Base-by-base conservation (phyloP, 2,888 invertebrate species). In the Lasius fuliginosus region DNA sequence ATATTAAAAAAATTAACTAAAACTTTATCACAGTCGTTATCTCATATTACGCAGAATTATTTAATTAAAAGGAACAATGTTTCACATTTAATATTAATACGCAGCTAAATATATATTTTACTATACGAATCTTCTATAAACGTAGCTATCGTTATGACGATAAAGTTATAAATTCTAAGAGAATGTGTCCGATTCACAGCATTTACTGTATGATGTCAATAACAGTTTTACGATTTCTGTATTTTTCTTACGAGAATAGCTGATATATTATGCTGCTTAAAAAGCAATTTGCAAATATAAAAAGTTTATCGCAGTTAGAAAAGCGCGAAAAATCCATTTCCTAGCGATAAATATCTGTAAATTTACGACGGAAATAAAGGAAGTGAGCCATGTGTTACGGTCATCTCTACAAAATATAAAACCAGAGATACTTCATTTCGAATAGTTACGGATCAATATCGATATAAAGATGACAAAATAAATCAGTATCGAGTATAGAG, bases 401-500 rank as follows among this genome's bases (percentile, higher is more conserved):
- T 42, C 23, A 33, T 65, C 53, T 53, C 67, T 77, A 33, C 42
- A 60, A 79, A 79, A 62, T 36, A 46, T 60, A 71, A 46, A 71
- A 49, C 18, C 46, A 27, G 46, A 79, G 46, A 79, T 60, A 58
- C 6, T 4, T 49, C 33, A 60, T 79, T 46, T 79, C 46, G 8
- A 79, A 79, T 15, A 40, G 68, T 73, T 60, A 79, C 60, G 46
- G 46, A 71, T 79, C 73, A 60, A 46, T 60, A 60, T 36, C 27
- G 33, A 79, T n/a, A n/a, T 0, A 27, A 46, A 73, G 18, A 62
- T 73, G 71, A 60, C 46, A 46, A 23, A 60, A 18, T 12, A 23
- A 11, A 60, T 33, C 71, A 56, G 33, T 18, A 49, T 15, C 56
- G 30, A 56, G 33, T 18, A 49, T 15, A 77, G 30, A 71, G 42